Percentiles rank a stretch among this genome's conserved stretches.
These are phyloP conservation scores for Ligdia adustata DNA, from an alignment of 2,888 invertebrate genomes.

Conservation along the genomic window DNA sequence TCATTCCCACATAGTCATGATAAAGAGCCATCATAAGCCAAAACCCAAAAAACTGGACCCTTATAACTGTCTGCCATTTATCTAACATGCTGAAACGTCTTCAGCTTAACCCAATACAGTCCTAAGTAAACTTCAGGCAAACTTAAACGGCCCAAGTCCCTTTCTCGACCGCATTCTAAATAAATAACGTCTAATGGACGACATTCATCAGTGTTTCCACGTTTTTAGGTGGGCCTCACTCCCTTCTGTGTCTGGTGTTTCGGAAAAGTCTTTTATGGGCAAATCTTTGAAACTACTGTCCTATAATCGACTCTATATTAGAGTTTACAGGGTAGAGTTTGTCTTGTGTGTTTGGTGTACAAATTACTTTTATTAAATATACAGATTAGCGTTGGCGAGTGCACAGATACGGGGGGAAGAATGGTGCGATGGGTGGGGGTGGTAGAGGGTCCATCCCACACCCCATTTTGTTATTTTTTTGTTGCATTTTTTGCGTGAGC, in stretches of 20 bases:
- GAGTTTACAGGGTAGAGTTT: slow-evolving; percentile 39
- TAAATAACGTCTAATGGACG: slow-evolving; percentile 85
- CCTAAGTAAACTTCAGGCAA: slow-evolving; percentile 82
- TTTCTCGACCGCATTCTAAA: slow-evolving; percentile 83
- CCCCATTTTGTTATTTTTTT: slow-evolving; percentile 71
- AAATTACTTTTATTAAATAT: slow-evolving; percentile 72
- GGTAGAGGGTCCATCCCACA: slow-evolving; percentile 67
- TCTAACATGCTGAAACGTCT: slow-evolving; percentile 72
- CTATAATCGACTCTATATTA: slow-evolving; percentile 41
- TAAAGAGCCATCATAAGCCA: slow-evolving; percentile 73
- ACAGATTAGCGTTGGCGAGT: slow-evolving; percentile 79
- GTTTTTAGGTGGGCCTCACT: slow-evolving; percentile 81
- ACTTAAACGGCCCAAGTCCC: slow-evolving; percentile 78
- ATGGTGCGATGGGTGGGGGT: slow-evolving; percentile 52
- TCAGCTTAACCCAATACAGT: slow-evolving; percentile 81
- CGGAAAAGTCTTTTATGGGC: slow-evolving; percentile 60
- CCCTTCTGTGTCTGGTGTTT: slow-evolving; percentile 73
- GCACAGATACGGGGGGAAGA: slow-evolving; percentile 72
- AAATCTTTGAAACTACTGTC: slow-evolving; percentile 42
- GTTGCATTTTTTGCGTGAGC: slow-evolving; percentile 75
- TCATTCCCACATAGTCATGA: slow-evolving; percentile 62
- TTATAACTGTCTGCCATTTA: slow-evolving; percentile 73
- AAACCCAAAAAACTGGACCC: slow-evolving; percentile 79
- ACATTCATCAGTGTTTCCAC: slow-evolving; percentile 84
- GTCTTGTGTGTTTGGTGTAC: slow-evolving; percentile 41